Base-by-base conservation (phyloP, 2,888 invertebrate species). In the Morpho achilles region DNA sequence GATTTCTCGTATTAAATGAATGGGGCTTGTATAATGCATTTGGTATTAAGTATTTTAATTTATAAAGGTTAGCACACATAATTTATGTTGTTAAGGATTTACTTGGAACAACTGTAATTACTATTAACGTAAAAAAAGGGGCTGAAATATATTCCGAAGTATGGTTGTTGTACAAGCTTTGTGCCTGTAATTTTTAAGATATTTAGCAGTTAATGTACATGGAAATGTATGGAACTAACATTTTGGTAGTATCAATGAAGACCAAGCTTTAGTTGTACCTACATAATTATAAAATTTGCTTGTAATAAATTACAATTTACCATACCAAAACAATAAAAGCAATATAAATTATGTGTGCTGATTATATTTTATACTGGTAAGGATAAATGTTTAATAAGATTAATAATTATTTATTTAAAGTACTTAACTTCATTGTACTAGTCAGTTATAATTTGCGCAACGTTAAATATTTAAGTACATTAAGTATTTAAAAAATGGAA, bases 381-480 rank as follows among this genome's bases (percentile, higher is more conserved):
- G 88, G 81, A 84, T 87, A 88, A 87, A 89, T 86, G 82, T 85
- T 86, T 83, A 80, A 79, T 87, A 88, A 84, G 78, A 80, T 82
- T 78, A 79, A 55, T 55, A 80, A 77, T 82, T 83, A 87, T 88
- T 89, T 90, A 88, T 88, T 89, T 81, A 84, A 90, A 84, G 89
- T 91, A 91, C 91, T 91, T 91, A 91, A 87, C 81, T 87, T 88
- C 84, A 88, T 84, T 84, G 82, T 87, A 90, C 91, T 91, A 91
- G 91, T 91, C 91, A 91, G 86, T 87, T 89, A 87, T 87, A 82
- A 83, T 90, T 91, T 91, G 90, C 87, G 89, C 89, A 89, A 91
- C 85, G 83, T 86, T 84, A 87, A 86, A 82, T 79, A 78, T 80
- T 79, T 85, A 87, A 85, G 85, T 84, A 83, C 74, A 67, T 69